Conservation (phyloP, 2,888 invertebrate species). For the Limnephilus auricula region DNA sequence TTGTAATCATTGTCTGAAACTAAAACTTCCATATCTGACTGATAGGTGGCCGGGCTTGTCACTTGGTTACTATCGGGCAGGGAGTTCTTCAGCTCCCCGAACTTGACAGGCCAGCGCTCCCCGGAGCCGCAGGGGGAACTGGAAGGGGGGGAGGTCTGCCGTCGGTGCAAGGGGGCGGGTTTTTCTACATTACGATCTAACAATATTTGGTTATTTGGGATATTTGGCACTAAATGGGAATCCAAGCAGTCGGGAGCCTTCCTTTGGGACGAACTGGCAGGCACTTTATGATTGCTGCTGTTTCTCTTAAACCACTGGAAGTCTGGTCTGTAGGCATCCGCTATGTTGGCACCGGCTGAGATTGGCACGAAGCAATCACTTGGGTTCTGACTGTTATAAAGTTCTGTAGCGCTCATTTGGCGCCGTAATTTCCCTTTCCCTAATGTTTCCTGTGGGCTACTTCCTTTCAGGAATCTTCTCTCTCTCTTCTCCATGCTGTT, state of each 20-base stretch:
- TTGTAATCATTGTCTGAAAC: slow-evolving; percentile 66
- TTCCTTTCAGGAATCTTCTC: slow-evolving; percentile 66
- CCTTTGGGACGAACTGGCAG: slow-evolving; percentile 52
- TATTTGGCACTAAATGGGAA: slow-evolving; percentile 66
- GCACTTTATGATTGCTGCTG: slow-evolving; percentile 59
- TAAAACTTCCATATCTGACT: slow-evolving; percentile 66
- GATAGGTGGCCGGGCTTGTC: slow-evolving; percentile 48
- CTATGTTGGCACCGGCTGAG: slow-evolving; percentile 76
- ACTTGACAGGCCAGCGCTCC: slow-evolving; percentile 70
- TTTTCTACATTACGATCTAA: slow-evolving; percentile 62
- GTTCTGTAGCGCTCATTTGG: slow-evolving; percentile 73
- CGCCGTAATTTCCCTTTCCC: slow-evolving; percentile 69
- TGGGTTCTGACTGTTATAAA: slow-evolving; percentile 69
- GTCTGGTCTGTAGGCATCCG: slow-evolving; percentile 71
- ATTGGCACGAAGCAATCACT: slow-evolving; percentile 74
- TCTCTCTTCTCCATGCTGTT: slow-evolving; percentile 49
- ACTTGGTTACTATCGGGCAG: slow-evolving; percentile 71
- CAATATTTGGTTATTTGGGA: slow-evolving; percentile 60
- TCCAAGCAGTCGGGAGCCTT: slow-evolving; percentile 62
- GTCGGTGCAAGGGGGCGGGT: slow-evolving; percentile 68
- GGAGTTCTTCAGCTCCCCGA: slow-evolving; percentile 75
- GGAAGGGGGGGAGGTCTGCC: slow-evolving; percentile 68
- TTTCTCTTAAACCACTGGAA: slow-evolving; percentile 64
- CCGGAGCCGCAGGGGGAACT: slow-evolving; percentile 57
- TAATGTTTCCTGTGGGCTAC: slow-evolving; percentile 69